phyloP scores from a whole-genome alignment of 1,140 invertebrate genomes.

The Drosophila burlai region DNA sequence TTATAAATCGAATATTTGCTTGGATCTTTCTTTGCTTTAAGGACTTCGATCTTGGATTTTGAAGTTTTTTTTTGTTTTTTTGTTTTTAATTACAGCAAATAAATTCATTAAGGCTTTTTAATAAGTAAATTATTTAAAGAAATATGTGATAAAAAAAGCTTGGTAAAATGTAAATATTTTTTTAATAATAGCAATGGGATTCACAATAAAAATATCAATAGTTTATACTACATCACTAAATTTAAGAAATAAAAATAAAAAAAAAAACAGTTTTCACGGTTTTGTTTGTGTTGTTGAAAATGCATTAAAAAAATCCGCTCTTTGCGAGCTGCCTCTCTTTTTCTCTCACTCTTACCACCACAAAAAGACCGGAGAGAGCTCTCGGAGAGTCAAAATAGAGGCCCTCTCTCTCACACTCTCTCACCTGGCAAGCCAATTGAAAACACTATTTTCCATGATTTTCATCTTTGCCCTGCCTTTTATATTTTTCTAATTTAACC shows the following conservation, averaged over 20 bases:
- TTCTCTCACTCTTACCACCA: background rate
- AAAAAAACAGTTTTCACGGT: background rate
- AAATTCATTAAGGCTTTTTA: too few species aligned
- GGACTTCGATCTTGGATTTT: too few species aligned
- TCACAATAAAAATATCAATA: background rate
- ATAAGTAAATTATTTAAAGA: background rate
- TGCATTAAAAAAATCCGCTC: background rate
- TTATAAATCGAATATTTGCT: too few species aligned
- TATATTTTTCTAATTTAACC: background rate
- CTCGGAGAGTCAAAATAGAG: background rate
- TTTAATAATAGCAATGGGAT: background rate
- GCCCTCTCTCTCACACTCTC: background rate
- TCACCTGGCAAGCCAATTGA: slow-evolving; percentile 8
- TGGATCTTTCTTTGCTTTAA: too few species aligned
- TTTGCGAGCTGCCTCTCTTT: background rate
- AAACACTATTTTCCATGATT: slow-evolving; percentile 15
- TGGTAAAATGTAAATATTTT: background rate
- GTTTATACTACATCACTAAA: background rate
- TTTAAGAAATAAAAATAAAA: background rate
- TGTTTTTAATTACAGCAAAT: too few species aligned
- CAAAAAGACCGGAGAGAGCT: slow-evolving; percentile 9
- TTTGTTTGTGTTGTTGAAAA: slow-evolving; percentile 12
- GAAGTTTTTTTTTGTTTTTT: too few species aligned
- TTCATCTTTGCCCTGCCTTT: slow-evolving; percentile 1
- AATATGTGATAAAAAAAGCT: background rate